Evolutionary conservation across 2,888 invertebrate species (phyloP).

Genomic region (Hypena proboscidalis): DNA sequence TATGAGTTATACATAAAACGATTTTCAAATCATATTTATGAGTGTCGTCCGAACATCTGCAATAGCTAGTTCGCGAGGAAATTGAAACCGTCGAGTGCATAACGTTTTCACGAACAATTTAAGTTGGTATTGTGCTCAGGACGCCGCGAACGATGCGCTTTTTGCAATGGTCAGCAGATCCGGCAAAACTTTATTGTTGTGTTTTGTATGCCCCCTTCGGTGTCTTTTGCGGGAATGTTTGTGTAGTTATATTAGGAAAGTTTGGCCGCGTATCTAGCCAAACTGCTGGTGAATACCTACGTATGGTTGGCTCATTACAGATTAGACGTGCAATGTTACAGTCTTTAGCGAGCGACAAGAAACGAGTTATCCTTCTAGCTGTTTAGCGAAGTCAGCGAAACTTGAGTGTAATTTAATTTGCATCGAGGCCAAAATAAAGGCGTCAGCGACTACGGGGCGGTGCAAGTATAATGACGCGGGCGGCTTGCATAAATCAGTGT

Average conservation of each 20-base stretch:
- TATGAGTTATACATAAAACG: slow-evolving; percentile 84
- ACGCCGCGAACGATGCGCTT: slow-evolving; percentile 68
- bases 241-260: slow-evolving; percentile 56
- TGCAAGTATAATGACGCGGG: slow-evolving; percentile 52
- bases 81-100: slow-evolving; percentile 82
- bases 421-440: slow-evolving; percentile 69
- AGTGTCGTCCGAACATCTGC: slow-evolving; percentile 78
- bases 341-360: slow-evolving; percentile 51
- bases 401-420: slow-evolving; percentile 78
- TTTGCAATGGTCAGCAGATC: slow-evolving; percentile 73
- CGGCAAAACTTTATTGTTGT: slow-evolving; percentile 72
- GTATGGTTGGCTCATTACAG: slow-evolving; percentile 40
- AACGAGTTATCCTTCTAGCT: slow-evolving; percentile 64
- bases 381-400: slow-evolving; percentile 71
- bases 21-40: slow-evolving; percentile 85
- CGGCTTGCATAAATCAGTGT: slow-evolving; percentile 50
- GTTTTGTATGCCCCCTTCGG: slow-evolving; percentile 56
- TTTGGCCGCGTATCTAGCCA: slow-evolving; percentile 31
- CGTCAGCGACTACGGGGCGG: slow-evolving; percentile 54
- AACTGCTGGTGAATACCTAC: slow-evolving; percentile 26
- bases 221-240: slow-evolving; percentile 63
- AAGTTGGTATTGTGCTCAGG: slow-evolving; percentile 78
- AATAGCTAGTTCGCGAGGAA: slow-evolving; percentile 78
- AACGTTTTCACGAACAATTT: slow-evolving; percentile 82
- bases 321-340: slow-evolving; percentile 36